Percentiles rank a stretch among this genome's conserved stretches.
These are phyloP conservation scores for Tethea ocularis DNA, from an alignment of 2,888 invertebrate species.

Conservation along the genomic window DNA sequence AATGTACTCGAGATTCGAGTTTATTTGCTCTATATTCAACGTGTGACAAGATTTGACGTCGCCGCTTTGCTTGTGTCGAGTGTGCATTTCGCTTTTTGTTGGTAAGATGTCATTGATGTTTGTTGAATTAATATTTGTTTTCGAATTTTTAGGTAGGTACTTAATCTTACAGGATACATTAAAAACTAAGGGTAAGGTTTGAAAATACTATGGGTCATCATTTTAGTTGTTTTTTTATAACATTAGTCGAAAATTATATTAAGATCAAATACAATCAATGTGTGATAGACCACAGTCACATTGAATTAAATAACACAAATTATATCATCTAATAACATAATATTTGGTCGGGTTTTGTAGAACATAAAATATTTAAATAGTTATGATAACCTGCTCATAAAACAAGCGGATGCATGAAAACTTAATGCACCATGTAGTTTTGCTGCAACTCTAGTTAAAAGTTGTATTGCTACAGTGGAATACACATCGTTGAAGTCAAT, in stretches of 20 bases:
- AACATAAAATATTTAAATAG: constrained; percentile 14
- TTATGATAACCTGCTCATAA: constrained; percentile 15
- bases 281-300: no score
- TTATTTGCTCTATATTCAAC: constrained; percentile 73
- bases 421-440: constrained; percentile 31
- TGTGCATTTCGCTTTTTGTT: constrained; percentile 43
- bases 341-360: background rate
- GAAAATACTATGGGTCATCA: no score
- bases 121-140: constrained; percentile 9
- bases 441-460: constrained; percentile 49
- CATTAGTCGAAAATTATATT: no score
- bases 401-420: constrained; percentile 25
- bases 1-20: constrained; percentile 62
- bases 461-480: constrained; percentile 52
- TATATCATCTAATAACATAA: background rate
- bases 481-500: constrained; percentile 56
- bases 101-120: constrained; percentile 27
- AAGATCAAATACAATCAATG: no score
- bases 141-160: no score
- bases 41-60: constrained; percentile 61
- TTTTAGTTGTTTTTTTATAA: no score
- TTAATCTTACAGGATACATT: background rate
- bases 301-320: no score
- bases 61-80: constrained; percentile 33
- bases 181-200: no score